phyloP scores from a whole-genome alignment of 2,797 vertebrate species.

The Bradypus variegatus region DNA sequence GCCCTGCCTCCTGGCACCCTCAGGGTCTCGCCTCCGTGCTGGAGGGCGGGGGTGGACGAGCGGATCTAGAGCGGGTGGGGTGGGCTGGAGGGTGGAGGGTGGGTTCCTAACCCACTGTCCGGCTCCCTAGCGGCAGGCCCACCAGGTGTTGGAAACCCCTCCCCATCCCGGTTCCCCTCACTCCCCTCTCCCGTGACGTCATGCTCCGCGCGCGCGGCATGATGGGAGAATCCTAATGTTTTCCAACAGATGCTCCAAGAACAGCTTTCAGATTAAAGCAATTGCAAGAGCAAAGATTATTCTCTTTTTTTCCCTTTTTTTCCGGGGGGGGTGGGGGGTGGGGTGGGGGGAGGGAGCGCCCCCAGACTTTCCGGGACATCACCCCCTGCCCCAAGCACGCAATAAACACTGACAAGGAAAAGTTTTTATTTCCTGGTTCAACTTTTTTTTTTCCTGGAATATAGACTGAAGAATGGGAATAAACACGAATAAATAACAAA shows the following conservation, averaged over 20 bases:
- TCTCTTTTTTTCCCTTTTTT: slow-evolving; percentile 42
- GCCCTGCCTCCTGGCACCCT: background rate
- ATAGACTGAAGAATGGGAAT: slow-evolving; percentile 61
- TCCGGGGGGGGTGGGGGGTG: slow-evolving; percentile 55
- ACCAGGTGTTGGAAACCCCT: slow-evolving; percentile 63
- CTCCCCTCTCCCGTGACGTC: slow-evolving; percentile 72
- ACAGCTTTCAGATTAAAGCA: slow-evolving; percentile 71
- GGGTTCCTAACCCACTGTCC: background rate
- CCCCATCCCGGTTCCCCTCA: slow-evolving; percentile 35
- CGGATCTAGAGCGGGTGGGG: background rate
- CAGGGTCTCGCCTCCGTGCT: slow-evolving; percentile 1
- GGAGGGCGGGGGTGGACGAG: too few species aligned
- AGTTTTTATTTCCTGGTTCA: slow-evolving; percentile 69
- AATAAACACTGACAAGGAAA: slow-evolving; percentile 63
- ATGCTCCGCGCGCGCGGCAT: slow-evolving; percentile 73
- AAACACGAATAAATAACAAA: slow-evolving; percentile 61
- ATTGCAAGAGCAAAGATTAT: slow-evolving; percentile 67
- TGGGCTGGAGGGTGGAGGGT: background rate
- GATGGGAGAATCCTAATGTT: slow-evolving; percentile 82
- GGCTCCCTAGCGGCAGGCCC: slow-evolving; percentile 31
- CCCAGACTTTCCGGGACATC: slow-evolving; percentile 51
- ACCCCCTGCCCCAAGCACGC: slow-evolving; percentile 59
- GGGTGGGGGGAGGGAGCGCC: slow-evolving; percentile 56
- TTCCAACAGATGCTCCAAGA: slow-evolving; percentile 75
- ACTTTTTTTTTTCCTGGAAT: slow-evolving; percentile 62